Evolutionary conservation across 1,140 invertebrate species (phyloP).

Genomic region (Megathymus violae): DNA sequence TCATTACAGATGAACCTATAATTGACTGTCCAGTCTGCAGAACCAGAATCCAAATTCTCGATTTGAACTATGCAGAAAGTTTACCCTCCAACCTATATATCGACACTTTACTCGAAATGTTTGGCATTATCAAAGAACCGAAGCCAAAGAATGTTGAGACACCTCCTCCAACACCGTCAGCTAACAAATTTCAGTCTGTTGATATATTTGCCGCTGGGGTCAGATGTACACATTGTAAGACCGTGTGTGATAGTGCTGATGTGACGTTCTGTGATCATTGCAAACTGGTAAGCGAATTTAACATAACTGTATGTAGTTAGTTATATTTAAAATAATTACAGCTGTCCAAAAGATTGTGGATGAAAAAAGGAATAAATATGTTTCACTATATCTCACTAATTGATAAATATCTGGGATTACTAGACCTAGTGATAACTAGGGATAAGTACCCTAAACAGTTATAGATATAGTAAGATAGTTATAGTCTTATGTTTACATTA

Average conservation of each 20-base stretch:
- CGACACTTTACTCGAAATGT: conserved; percentile 80
- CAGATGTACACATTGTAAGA: conserved; percentile 78
- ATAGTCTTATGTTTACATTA: no score
- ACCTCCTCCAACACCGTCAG: conserved; percentile 46
- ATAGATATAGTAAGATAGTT: no score
- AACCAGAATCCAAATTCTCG: conserved; percentile 63
- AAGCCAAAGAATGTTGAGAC: conserved; percentile 41
- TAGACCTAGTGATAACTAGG: no score
- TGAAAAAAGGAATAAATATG: no score
- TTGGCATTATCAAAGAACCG: conserved; percentile 52
- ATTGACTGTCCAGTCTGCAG: conserved; percentile 74
- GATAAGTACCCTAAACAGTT: no score
- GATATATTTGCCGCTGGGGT: conserved; percentile 57
- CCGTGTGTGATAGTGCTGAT: conserved; percentile 67
- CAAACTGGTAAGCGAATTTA: conserved; percentile 79
- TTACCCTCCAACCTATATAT: conserved; percentile 86
- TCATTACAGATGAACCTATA: conserved; percentile 62
- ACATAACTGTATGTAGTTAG: no score
- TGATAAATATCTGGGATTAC: no score
- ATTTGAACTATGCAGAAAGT: conserved; percentile 66
- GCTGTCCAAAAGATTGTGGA: no score
- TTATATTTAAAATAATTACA: no score
- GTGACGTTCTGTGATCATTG: conserved; percentile 83
- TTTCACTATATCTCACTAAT: no score
- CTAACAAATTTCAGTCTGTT: conserved; percentile 46